These are phyloP conservation scores for Scylla paramamosain DNA, from an alignment of 1,140 invertebrate species.

Conservation along the genomic window DNA sequence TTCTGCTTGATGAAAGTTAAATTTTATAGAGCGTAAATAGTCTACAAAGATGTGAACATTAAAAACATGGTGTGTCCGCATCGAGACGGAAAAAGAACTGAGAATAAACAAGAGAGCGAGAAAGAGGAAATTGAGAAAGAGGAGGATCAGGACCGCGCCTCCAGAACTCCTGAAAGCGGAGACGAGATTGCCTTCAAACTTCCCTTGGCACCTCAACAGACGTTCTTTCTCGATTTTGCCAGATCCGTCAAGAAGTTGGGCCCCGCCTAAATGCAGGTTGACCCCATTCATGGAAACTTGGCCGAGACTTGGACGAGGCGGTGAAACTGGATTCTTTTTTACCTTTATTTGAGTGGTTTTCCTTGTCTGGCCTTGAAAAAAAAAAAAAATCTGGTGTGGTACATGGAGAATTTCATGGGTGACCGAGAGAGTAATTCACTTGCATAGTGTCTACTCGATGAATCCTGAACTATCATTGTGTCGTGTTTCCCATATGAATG, in stretches of 20 bases:
- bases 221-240: not conserved
- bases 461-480: too few relatives aligned
- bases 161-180: not conserved
- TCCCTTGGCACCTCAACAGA: not conserved
- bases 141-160: not conserved
- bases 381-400: too few relatives aligned
- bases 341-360: not conserved
- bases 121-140: not conserved
- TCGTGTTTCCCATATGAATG: too few relatives aligned
- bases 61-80: too few relatives aligned
- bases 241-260: constrained; percentile 10
- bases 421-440: too few relatives aligned
- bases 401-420: too few relatives aligned
- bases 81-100: not conserved
- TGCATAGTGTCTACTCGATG: too few relatives aligned
- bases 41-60: too few relatives aligned
- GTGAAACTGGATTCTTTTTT: not conserved
- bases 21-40: too few relatives aligned
- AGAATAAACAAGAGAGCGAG: not conserved
- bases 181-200: constrained; percentile 13
- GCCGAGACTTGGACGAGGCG: not conserved
- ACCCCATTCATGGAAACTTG: constrained; percentile 21
- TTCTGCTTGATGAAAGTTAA: too few relatives aligned
- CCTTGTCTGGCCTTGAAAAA: too few relatives aligned
- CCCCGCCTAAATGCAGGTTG: not conserved